Conservation (phyloP, 2,113 vertebrate species). For the Mustela lutreola region DNA sequence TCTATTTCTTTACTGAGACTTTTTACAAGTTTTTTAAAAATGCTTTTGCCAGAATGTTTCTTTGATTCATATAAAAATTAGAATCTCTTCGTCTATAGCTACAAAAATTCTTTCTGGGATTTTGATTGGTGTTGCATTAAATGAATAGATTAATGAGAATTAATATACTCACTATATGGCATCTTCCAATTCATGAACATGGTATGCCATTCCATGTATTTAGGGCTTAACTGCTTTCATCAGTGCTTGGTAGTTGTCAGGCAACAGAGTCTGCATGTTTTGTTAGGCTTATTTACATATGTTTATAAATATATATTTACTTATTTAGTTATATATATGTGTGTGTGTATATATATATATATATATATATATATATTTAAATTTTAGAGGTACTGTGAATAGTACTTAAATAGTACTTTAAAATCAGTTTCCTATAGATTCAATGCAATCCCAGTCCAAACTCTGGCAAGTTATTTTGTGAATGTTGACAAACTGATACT, state of each 20-base stretch:
- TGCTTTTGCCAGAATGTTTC: too few species aligned
- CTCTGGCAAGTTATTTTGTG: background rate
- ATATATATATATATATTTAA: background rate
- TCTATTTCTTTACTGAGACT: too few species aligned
- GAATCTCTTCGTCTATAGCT: background rate
- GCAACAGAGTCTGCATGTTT: too few species aligned
- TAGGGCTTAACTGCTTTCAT: too few species aligned
- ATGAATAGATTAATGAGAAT: background rate
- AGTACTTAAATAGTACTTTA: background rate
- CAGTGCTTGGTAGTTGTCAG: too few species aligned
- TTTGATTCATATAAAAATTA: too few species aligned
- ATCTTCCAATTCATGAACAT: too few species aligned
- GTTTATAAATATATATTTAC: too few species aligned
- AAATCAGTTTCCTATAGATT: background rate
- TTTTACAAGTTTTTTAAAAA: too few species aligned
- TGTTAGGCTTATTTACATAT: too few species aligned
- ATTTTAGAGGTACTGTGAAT: background rate
- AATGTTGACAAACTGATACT: background rate
- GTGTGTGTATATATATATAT: too few species aligned
- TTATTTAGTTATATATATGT: background rate
- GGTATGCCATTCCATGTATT: too few species aligned
- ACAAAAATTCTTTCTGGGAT: background rate
- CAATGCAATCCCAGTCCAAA: background rate
- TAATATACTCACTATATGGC: background rate
- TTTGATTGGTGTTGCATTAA: background rate